phyloP scores from a whole-genome alignment of 2,113 vertebrate species.

The Macroglossus sobrinus region DNA sequence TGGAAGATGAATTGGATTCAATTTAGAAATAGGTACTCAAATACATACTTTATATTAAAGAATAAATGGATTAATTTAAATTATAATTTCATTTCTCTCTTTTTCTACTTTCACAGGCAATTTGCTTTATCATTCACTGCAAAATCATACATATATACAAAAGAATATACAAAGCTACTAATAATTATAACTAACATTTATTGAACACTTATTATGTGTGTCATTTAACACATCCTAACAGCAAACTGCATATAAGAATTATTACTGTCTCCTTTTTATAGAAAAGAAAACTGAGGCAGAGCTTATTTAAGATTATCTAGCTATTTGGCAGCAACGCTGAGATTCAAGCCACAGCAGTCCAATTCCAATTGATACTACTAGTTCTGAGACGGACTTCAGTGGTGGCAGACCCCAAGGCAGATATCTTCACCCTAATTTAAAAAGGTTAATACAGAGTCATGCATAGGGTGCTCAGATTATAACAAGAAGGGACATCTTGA shows the following conservation, averaged over 20 bases:
- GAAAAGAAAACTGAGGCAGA: neutral
- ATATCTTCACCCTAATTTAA: neutral
- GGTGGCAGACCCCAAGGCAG: neutral
- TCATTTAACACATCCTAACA: neutral
- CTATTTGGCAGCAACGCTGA: neutral
- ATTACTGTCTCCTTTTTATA: neutral
- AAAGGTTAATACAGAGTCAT: neutral
- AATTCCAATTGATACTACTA: neutral
- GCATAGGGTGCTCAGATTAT: neutral
- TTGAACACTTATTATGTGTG: neutral
- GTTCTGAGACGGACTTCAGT: neutral
- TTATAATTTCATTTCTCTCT: slow-evolving; percentile 18
- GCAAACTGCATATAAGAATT: neutral
- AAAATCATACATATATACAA: neutral
- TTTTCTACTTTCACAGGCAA: neutral
- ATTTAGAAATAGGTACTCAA: slow-evolving; percentile 24
- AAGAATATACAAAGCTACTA: neutral
- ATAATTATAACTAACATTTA: neutral
- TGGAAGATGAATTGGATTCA: slow-evolving; percentile 22
- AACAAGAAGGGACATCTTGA: neutral
- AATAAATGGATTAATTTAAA: slow-evolving; percentile 53
- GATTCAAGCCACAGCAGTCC: neutral
- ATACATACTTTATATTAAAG: slow-evolving; percentile 40
- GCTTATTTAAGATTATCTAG: neutral
- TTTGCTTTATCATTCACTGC: neutral